These are phyloP conservation scores for Ochlodes sylvanus DNA, from an alignment of 2,888 invertebrate species.

Conservation along the genomic window DNA sequence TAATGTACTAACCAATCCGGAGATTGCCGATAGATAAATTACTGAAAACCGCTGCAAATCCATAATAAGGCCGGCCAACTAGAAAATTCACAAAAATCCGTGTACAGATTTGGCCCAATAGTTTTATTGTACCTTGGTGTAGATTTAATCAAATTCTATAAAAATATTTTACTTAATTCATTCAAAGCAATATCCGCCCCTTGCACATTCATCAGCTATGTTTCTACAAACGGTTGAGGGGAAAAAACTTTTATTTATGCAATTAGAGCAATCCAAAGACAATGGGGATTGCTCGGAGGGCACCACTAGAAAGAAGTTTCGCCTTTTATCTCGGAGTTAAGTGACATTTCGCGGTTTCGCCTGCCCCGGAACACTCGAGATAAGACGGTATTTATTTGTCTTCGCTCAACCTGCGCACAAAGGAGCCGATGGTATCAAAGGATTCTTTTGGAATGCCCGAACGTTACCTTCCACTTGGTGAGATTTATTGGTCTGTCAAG, in stretches of 20 bases:
- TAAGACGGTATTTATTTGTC: constrained; percentile 74
- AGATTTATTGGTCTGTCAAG: constrained; percentile 38
- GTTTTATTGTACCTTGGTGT: no score
- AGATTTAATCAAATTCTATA: background rate
- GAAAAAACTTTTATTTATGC: constrained; percentile 35
- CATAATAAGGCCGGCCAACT: no score
- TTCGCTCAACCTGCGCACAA: constrained; percentile 51
- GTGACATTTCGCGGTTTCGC: constrained; percentile 64
- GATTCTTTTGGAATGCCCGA: constrained; percentile 48
- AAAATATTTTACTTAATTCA: background rate
- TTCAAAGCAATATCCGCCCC: background rate
- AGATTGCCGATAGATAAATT: no score
- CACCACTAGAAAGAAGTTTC: constrained; percentile 40
- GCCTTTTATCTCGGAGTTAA: constrained; percentile 51
- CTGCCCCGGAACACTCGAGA: constrained; percentile 52
- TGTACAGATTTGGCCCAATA: no score
- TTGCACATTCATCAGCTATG: constrained; percentile 4
- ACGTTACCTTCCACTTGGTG: constrained; percentile 39
- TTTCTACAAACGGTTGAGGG: constrained; percentile 19
- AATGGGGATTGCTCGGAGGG: constrained; percentile 28
- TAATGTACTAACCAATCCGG: no score
- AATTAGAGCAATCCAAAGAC: constrained; percentile 35
- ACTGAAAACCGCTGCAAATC: no score
- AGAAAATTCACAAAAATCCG: no score
- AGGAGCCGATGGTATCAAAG: constrained; percentile 55